phyloP scores from a whole-genome alignment of 2,113 vertebrate genomes.

The Artemisiospiza belli region DNA sequence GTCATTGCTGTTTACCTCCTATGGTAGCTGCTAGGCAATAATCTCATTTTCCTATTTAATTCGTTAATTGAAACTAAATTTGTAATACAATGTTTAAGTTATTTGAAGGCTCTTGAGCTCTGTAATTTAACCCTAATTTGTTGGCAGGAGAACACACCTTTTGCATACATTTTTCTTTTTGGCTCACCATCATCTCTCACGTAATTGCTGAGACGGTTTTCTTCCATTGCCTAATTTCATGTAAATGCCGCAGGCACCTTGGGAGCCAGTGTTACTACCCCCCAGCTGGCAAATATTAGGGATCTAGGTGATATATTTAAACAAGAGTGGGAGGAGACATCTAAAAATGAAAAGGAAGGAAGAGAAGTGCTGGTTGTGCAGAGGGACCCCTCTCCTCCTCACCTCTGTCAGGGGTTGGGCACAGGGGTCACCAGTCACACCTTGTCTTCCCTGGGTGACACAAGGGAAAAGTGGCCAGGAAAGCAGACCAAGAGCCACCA shows the following conservation, averaged over 20 bases:
- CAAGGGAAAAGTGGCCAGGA: background rate
- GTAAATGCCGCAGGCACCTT: background rate
- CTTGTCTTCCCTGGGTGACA: background rate
- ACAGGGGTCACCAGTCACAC: background rate
- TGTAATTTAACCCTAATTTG: slow-evolving; percentile 46
- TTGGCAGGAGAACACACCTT: slow-evolving; percentile 33
- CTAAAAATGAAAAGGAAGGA: slow-evolving; percentile 23
- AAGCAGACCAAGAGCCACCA: background rate
- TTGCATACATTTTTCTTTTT: slow-evolving; percentile 27
- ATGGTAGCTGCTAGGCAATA: background rate
- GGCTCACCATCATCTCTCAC: slow-evolving; percentile 4
- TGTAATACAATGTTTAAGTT: background rate
- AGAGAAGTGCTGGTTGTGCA: background rate
- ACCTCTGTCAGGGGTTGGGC: fast-evolving
- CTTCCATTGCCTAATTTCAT: slow-evolving; percentile 41
- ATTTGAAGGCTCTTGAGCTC: background rate
- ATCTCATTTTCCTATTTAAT: background rate
- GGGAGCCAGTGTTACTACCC: background rate
- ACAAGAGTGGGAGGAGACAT: background rate
- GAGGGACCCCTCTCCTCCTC: background rate
- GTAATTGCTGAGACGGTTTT: slow-evolving; percentile 31
- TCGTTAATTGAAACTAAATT: slow-evolving; percentile 57
- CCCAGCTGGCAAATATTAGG: slow-evolving; percentile 50
- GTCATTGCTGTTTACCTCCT: background rate
- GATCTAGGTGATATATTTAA: slow-evolving; percentile 48